Percentiles rank a stretch among this genome's conserved stretches.
phyloP scores from a whole-genome alignment of 2,888 invertebrate species.

The Leucophenga maculata region DNA sequence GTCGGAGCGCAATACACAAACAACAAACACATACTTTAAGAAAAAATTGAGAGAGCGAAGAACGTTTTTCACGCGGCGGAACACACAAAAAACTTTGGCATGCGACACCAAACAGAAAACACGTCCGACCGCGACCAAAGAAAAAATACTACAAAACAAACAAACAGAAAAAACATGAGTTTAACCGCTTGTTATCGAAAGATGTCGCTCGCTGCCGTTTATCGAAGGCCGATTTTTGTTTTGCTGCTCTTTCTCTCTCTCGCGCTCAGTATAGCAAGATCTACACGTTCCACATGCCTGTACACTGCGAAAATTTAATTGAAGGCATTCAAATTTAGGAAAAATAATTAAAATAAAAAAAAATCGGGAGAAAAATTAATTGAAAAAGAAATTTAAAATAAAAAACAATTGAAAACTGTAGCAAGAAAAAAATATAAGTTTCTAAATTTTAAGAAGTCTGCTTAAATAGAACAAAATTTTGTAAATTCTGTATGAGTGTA shows the following conservation, averaged over 20 bases:
- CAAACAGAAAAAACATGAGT: background rate
- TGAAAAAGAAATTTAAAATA: no score
- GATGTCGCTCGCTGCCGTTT: background rate
- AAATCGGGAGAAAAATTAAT: no score
- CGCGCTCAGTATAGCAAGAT: background rate
- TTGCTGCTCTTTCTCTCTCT: constrained; percentile 31
- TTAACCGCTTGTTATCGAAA: no score
- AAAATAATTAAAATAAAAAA: no score
- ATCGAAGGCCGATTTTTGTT: background rate
- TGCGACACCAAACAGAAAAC: constrained; percentile 24
- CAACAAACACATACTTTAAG: constrained; percentile 25
- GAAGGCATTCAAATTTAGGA: no score
- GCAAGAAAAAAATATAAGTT: no score
- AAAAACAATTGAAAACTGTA: no score
- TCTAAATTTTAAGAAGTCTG: no score
- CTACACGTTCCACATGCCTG: no score
- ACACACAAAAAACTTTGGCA: constrained; percentile 20
- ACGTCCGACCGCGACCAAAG: constrained; percentile 45
- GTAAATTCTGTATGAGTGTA: no score
- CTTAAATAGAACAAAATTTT: no score
- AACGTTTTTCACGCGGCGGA: background rate
- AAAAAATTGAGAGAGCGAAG: constrained; percentile 22
- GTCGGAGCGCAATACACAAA: constrained; percentile 10
- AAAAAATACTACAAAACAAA: constrained; percentile 28
- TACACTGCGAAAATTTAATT: no score